Conservation (phyloP, 2,888 invertebrate genomes). For the Lepas anatifera region DNA sequence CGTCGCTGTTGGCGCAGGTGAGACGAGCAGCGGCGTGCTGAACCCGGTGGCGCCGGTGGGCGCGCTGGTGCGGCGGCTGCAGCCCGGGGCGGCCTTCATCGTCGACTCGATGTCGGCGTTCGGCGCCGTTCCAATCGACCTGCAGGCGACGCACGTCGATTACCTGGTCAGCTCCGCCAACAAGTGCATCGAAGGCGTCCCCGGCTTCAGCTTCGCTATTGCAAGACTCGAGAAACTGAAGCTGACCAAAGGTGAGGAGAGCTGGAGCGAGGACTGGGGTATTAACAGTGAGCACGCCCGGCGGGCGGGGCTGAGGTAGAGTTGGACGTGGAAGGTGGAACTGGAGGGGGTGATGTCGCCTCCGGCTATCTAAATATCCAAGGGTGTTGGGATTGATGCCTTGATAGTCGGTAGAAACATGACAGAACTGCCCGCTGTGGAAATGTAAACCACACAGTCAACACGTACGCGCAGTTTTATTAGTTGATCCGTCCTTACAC, state of each 20-base stretch:
- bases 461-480: too few relatives aligned
- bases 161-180: slow-evolving; percentile 39
- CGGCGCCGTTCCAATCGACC: slow-evolving; percentile 36
- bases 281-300: too few relatives aligned
- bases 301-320: too few relatives aligned
- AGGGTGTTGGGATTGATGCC: too few relatives aligned
- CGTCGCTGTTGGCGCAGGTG: slow-evolving; percentile 27
- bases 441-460: too few relatives aligned
- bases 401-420: too few relatives aligned
- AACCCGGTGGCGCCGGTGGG: slow-evolving; percentile 37
- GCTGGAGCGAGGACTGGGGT: background rate
- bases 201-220: slow-evolving; percentile 38
- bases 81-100: slow-evolving; percentile 32
- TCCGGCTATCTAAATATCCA: too few relatives aligned
- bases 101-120: slow-evolving; percentile 42
- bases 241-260: slow-evolving; percentile 33
- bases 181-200: slow-evolving; percentile 40
- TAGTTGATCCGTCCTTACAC: too few relatives aligned
- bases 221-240: slow-evolving; percentile 31
- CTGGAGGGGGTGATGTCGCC: too few relatives aligned
- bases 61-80: slow-evolving; percentile 29
- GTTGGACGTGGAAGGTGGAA: too few relatives aligned
- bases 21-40: slow-evolving; percentile 38
- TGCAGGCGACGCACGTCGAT: slow-evolving; percentile 31
- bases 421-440: too few relatives aligned